Percentiles rank a stretch among this genome's conserved stretches.
phyloP scores from a whole-genome alignment of 2,888 invertebrate species.

The Heliconius erato region DNA sequence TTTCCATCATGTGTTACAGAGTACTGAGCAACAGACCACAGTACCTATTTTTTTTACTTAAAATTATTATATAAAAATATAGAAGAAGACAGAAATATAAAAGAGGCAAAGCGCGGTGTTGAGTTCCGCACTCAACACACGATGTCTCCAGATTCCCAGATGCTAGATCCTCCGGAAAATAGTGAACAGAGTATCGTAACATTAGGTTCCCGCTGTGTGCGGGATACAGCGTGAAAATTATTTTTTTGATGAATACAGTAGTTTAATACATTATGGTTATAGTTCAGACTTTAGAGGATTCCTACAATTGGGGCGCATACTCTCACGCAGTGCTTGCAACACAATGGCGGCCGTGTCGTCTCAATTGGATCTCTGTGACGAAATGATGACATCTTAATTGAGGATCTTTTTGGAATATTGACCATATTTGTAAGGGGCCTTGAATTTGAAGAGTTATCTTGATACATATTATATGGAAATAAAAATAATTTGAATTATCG shows the following conservation, averaged over 20 bases:
- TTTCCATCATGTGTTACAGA: not conserved
- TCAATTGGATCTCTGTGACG: slow-evolving; percentile 38
- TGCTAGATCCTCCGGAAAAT: too few relatives aligned
- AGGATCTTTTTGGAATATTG: slow-evolving; percentile 34
- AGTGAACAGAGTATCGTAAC: too few relatives aligned
- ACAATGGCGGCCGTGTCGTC: slow-evolving; percentile 48
- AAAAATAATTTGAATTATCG: not conserved
- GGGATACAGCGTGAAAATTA: too few relatives aligned
- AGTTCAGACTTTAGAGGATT: not conserved
- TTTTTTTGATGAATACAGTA: not conserved
- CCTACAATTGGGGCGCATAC: slow-evolving; percentile 46
- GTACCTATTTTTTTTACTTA: not conserved
- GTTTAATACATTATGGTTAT: not conserved
- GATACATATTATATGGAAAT: not conserved
- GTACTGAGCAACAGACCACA: not conserved
- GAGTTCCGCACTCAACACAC: too few relatives aligned
- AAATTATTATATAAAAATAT: not conserved
- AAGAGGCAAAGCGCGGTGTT: too few relatives aligned
- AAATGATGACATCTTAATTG: slow-evolving; percentile 46
- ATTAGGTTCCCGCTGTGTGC: too few relatives aligned
- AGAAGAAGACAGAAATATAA: not conserved
- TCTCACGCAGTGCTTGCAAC: slow-evolving; percentile 59
- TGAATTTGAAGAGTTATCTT: slow-evolving; percentile 25
- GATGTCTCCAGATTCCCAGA: too few relatives aligned
- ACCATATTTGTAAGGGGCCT: slow-evolving; percentile 28